phyloP scores from a whole-genome alignment of 1,140 invertebrate species.

The Ostrea denselamellosa region DNA sequence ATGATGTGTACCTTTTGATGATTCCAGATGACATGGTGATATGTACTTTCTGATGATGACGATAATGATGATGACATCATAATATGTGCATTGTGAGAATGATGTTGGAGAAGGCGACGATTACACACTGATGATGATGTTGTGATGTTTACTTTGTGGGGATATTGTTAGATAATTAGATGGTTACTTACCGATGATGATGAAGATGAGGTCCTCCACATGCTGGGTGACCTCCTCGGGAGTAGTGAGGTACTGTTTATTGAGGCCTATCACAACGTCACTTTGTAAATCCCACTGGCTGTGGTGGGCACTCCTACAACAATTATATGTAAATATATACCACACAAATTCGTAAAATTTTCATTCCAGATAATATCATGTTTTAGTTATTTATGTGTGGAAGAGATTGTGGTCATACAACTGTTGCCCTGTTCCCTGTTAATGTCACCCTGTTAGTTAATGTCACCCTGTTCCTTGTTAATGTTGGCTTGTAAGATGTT shows the following conservation, averaged over 20 bases:
- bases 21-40: no score
- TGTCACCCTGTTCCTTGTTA: no score
- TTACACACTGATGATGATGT: background rate
- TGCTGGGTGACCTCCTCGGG: slow-evolving; percentile 68
- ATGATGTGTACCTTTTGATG: no score
- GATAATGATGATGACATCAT: background rate
- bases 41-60: background rate
- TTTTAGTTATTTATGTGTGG: no score
- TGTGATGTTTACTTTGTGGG: background rate
- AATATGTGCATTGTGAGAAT: background rate
- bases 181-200: slow-evolving; percentile 67
- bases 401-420: background rate
- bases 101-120: background rate
- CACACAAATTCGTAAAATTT: no score
- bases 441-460: no score
- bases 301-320: slow-evolving; percentile 55
- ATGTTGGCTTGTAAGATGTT: no score
- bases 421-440: no score
- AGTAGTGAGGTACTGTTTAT: slow-evolving; percentile 66
- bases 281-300: slow-evolving; percentile 63
- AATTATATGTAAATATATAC: no score
- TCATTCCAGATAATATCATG: no score
- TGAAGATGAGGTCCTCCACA: slow-evolving; percentile 71
- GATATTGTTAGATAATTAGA: background rate
- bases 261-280: slow-evolving; percentile 69